Evolutionary conservation across 2,113 vertebrate species (phyloP), one percentile per base, ranked within the genome.

Genomic region (Ancistrus triradiatus): DNA sequence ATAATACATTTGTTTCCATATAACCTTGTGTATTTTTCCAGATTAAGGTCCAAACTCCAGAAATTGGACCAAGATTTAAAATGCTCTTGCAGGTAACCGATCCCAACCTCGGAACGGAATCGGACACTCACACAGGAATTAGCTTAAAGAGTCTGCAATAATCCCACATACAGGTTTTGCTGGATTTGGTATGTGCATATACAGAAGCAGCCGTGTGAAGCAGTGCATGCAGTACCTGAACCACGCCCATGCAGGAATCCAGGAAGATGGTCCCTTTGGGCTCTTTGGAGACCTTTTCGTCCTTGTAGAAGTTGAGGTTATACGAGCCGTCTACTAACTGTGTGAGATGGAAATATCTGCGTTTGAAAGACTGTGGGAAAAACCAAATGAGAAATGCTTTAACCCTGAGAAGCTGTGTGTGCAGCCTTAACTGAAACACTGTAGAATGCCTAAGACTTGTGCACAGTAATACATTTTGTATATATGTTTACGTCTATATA

Each of bases 261-360:
- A 99, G 77, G 85, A 98, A 99, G 84, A 99, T 99, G 4, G 94
- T 98, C 75, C 96, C 96, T 83, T 99, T 99, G 4, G 96, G 95
- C 78, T 99, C 96, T 78, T 97, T 99, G 68, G 93, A 95, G 82
- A 96, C 94, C 84, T 99, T 99, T 74, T 99, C 96, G 78, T 99
- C 96, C 83, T 99, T 99, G 83, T 97, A 98, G 85, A 99, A 99
- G 85, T 97, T 98, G 50, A 99, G 88, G 76, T 97, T 99, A 80
- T 96, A 97, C 10, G 96, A 99, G 58, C 96, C 95, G 59, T 99
- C 96, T 1, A 93, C 93, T 21, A 99, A 91, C 73, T 98, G 96
- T 7, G 94, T 93, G 22, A 99, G 85, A 75, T 98, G 95, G 83
- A 99, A 99, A 84, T 97, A 99, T 43, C 96, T 90, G 77, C 95